A percentile compares a stretch with the other conserved stretches of the same genome.
Conservation (phyloP, 2,797 vertebrate species). For the Micromesistius poutassou region DNA sequence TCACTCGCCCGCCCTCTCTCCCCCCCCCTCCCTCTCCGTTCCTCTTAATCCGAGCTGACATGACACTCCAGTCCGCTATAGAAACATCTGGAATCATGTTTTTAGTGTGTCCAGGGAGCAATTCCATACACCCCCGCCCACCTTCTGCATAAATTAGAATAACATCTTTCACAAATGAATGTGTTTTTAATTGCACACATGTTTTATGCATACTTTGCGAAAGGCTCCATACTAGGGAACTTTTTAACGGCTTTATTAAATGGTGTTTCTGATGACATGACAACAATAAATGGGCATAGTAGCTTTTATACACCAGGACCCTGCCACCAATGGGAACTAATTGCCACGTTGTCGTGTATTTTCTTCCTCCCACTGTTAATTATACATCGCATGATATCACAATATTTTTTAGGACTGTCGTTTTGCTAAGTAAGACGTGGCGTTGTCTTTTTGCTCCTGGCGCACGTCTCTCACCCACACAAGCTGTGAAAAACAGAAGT, state of each 20-base stretch:
- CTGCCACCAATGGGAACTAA: neutral
- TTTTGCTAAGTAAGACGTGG: no score
- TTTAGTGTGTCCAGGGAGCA: slow-evolving; percentile 45
- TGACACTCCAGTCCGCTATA: neutral
- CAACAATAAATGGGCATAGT: neutral
- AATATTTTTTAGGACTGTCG: neutral
- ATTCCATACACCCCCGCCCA: slow-evolving; percentile 1
- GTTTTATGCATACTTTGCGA: neutral
- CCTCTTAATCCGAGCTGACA: neutral
- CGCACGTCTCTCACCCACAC: neutral
- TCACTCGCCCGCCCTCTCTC: slow-evolving; percentile 34
- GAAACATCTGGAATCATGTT: neutral
- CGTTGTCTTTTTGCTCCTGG: neutral
- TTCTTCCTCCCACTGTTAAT: neutral
- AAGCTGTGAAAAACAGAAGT: neutral
- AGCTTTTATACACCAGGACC: neutral
- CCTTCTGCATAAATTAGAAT: neutral
- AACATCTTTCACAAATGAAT: neutral
- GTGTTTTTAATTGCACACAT: neutral
- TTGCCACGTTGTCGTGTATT: neutral
- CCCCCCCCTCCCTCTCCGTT: neutral
- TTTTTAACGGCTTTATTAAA: neutral
- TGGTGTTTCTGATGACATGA: neutral
- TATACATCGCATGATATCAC: neutral
- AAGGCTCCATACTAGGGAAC: neutral